These are phyloP conservation scores for Machaerirhynchus nigripectus DNA, from an alignment of 2,113 vertebrate genomes.

Conservation along the genomic window DNA sequence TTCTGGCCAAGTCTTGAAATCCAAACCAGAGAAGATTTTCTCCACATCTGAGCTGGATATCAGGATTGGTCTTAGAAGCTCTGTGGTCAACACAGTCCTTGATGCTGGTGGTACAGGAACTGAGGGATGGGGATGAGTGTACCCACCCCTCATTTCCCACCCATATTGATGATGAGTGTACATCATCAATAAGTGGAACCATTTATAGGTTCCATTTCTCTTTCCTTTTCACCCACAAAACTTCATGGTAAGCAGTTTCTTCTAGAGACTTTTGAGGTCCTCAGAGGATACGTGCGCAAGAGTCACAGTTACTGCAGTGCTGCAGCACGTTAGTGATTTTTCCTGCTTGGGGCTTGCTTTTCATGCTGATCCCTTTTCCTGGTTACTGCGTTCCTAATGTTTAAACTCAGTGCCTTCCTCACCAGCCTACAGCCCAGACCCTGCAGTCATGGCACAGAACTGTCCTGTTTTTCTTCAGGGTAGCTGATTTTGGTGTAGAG, in stretches of 20 bases:
- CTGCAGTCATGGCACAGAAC: not conserved
- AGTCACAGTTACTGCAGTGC: not conserved
- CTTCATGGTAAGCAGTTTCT: not conserved
- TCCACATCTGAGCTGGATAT: not conserved
- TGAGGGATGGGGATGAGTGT: not conserved
- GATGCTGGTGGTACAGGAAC: not conserved
- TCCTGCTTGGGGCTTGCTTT: not conserved
- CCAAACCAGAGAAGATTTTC: not conserved
- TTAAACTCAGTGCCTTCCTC: not conserved
- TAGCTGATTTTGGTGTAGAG: not conserved
- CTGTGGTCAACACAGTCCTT: not conserved
- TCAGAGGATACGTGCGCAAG: not conserved
- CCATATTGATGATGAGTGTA: too few species aligned
- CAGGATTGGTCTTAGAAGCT: not conserved
- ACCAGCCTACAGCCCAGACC: not conserved
- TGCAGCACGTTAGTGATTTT: not conserved
- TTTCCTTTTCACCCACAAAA: not conserved
- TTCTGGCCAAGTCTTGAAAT: conserved; percentile 44
- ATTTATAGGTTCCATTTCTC: not conserved
- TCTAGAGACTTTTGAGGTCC: not conserved
- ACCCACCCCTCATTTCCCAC: too few species aligned
- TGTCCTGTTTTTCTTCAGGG: not conserved
- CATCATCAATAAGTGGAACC: not conserved
- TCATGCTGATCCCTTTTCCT: not conserved
- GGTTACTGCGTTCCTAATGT: not conserved